Base-by-base conservation (phyloP, 2,113 vertebrate genomes). In the Atherinomorus stipes region DNA sequence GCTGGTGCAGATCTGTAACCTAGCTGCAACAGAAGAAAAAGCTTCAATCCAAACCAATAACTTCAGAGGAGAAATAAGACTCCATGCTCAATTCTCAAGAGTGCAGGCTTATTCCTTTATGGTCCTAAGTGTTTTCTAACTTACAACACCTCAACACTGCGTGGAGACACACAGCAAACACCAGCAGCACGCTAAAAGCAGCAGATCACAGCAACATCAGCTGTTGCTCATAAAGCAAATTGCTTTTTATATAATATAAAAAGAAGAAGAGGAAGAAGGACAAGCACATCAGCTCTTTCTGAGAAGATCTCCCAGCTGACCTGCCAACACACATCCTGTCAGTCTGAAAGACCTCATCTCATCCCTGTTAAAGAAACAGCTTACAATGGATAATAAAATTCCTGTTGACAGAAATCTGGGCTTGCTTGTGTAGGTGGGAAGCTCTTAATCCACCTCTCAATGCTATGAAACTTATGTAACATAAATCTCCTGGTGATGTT, bases 261-360 rank as follows among this genome's bases (percentile, higher is more conserved):
- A 26, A 56, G 22, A 40, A 47, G 50, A 34, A 34, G 5, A 34
- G 31, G 31, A 34, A 65, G 31, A 34, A 65, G 18, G 59, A 70
- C 38, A 44, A 19, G 45, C 13, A 7, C 42, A 11, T 22, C 13
- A 38, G 10, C 51, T 42, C 34, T 28, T 18, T 76, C 54, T 34
- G 53, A 71, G 49, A 25, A 47, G 71, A 79, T 58, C 64, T 25
- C 22, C 18, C 25, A 0, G 23, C 16, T 47, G 51, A 68, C 56
- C 72, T n/a, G 40, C 21, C 74, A 76, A 78, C 56, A 34, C 44
- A n/a, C 71, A 66, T 6, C 18, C 22, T 54, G 57, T 57, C 56
- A 25, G 4, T 47, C 40, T 66, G 23, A 80, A 16, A 52, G 31
- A 64, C 11, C 8, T 38, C 22, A 22, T 31, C 21, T 31, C 0